Evolutionary conservation across 2,113 vertebrate species (phyloP), one percentile per base, ranked within the genome.

Genomic region (Cyprinodon brontotheroides): DNA sequence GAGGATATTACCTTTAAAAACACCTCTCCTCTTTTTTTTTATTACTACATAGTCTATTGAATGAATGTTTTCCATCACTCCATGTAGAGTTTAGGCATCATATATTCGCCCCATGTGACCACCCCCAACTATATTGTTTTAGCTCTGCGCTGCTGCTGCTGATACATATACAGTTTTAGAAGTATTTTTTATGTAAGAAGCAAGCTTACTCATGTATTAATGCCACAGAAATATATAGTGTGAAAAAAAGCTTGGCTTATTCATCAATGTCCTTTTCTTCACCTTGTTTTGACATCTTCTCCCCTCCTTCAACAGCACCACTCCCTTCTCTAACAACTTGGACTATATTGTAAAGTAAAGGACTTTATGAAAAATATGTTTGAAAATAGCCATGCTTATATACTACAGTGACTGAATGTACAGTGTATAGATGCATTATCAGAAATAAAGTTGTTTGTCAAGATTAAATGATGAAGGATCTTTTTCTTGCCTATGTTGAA

Each of bases 351-450:
- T 96, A 96, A 95, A 95, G 94, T 95, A 96, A 95, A 97, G 95
- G 96, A 95, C 95, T 96, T 95, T 95, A 96, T 94, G 94, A 95
- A 94, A 29, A 95, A 95, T 95, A 95, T 93, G 95, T 96, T 96
- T 96, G 95, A 96, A 96, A 95, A 96, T 96, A 97, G 95, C 94
- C 95, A 94, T 95, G 95, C 95, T 96, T 96, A 96, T 96, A 96
- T 95, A 95, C 95, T 94, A 95, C 95, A 96, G 94, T 96, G 95
- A 96, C 95, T 96, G 95, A 96, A 96, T 97, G 96, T 97, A 97
- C 96, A 97, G 96, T 97, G 96, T 97, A 97, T 96, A 97, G 96
- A 96, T 94, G 95, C 96, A 96, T 96, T 96, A 96, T 95, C 94
- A 93, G 94, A 96, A 97, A 97, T 97, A 97, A 97, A 97, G 95